Evolutionary conservation across 2,797 vertebrate genomes (phyloP).

Genomic region (Sebastes jordani): DNA sequence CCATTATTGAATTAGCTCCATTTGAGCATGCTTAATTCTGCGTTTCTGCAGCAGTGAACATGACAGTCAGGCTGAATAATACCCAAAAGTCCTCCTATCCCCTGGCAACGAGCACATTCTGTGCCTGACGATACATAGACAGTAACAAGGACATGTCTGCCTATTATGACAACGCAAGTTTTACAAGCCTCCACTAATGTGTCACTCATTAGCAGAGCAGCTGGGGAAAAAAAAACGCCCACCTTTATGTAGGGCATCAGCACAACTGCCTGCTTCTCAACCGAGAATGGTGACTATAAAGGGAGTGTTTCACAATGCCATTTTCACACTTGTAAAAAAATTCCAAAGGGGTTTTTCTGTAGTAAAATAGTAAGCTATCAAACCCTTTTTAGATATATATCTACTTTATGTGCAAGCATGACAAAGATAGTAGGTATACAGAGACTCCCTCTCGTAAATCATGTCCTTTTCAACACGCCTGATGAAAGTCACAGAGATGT

Average conservation of each 20-base stretch:
- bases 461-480: conserved; percentile 33
- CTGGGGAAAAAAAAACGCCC: background rate
- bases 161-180: conserved; percentile 39
- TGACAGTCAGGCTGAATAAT: conserved; percentile 51
- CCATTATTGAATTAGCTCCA: conserved; percentile 54
- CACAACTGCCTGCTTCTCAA: conserved; percentile 27
- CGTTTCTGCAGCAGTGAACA: conserved; percentile 42
- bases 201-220: conserved; percentile 43
- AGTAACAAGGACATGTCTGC: conserved; percentile 43
- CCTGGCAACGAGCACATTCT: conserved; percentile 34
- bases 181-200: conserved; percentile 52
- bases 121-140: conserved; percentile 22
- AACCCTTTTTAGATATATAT: background rate
- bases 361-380: background rate
- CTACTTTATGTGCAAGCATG: background rate
- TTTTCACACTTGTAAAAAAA: background rate
- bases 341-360: background rate
- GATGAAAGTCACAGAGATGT: conserved; percentile 26
- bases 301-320: background rate
- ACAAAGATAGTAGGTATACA: background rate
- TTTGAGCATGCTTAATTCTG: conserved; percentile 46
- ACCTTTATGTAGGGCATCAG: conserved; percentile 23
- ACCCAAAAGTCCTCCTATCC: conserved; percentile 29
- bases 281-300: background rate
- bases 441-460: background rate